A percentile compares a stretch with the other conserved stretches of the same genome.
These are phyloP conservation scores for Coendou prehensilis DNA, from an alignment of 2,797 vertebrate species.

Conservation along the genomic window DNA sequence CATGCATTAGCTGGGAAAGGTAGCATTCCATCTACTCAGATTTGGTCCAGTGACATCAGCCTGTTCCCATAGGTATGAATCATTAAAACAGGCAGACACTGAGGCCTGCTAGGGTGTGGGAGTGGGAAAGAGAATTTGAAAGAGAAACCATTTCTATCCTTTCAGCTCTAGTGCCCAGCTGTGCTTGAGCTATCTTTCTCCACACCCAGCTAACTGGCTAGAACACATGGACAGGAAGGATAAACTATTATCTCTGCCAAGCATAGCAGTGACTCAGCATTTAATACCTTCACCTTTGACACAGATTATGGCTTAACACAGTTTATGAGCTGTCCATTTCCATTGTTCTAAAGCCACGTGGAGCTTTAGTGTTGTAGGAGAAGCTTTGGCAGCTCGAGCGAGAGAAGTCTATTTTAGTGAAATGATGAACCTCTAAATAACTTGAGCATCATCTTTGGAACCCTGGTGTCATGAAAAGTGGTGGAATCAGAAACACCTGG, in stretches of 20 bases:
- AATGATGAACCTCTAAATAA: background rate
- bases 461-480: background rate
- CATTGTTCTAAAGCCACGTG: slow-evolving; percentile 67
- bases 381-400: background rate
- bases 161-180: slow-evolving; percentile 43
- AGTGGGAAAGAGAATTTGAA: background rate
- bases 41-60: slow-evolving; percentile 41
- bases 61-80: background rate
- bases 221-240: slow-evolving; percentile 27
- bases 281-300: slow-evolving; percentile 66
- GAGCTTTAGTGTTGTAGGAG: background rate
- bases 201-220: slow-evolving; percentile 35
- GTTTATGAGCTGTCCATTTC: slow-evolving; percentile 43
- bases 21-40: background rate
- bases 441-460: background rate
- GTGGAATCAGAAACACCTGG: background rate
- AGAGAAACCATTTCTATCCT: background rate
- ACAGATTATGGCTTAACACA: slow-evolving; percentile 53
- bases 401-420: background rate
- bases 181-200: slow-evolving; percentile 44
- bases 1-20: background rate
- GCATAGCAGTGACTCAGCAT: slow-evolving; percentile 68
- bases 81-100: slow-evolving; percentile 33
- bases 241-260: slow-evolving; percentile 68
- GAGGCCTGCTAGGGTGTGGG: background rate